Evolutionary conservation across 2,888 invertebrate species (phyloP).

Genomic region (Sesia bembeciformis): DNA sequence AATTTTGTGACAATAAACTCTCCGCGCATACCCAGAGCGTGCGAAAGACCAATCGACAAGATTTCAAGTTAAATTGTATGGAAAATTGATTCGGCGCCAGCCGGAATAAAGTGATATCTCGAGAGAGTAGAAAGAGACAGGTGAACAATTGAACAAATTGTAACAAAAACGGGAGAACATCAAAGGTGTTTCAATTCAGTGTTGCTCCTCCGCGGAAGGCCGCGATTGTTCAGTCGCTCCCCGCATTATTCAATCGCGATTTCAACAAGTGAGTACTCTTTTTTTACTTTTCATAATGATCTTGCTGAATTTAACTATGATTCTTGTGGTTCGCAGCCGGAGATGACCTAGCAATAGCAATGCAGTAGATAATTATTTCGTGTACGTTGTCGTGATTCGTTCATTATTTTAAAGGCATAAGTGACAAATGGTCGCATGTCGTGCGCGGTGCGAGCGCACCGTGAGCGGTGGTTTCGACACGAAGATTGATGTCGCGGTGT

Average conservation of each 20-base stretch:
- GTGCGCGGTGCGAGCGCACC: slow-evolving; percentile 4
- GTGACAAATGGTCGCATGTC: slow-evolving; percentile 23
- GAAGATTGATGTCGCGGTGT: slow-evolving; percentile 47
- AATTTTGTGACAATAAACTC: slow-evolving; percentile 46
- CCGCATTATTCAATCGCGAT: slow-evolving; percentile 8
- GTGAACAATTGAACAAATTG: slow-evolving; percentile 36
- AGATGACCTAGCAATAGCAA: neutral
- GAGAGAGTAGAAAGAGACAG: slow-evolving; percentile 16
- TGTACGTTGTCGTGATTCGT: slow-evolving; percentile 21
- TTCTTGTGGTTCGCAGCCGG: neutral
- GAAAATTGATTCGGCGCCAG: slow-evolving; percentile 19
- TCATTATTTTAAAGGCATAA: slow-evolving; percentile 23
- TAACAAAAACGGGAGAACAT: slow-evolving; percentile 33
- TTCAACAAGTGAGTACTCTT: neutral
- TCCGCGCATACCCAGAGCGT: neutral
- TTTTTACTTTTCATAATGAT: no score
- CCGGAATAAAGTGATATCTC: slow-evolving; percentile 24
- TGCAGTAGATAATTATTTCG: neutral
- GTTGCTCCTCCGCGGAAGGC: no score
- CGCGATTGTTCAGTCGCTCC: slow-evolving; percentile 14
- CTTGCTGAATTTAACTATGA: no score
- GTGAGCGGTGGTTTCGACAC: slow-evolving; percentile 9
- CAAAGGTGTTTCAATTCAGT: no score
- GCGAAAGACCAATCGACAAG: neutral
- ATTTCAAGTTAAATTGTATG: slow-evolving; percentile 4